A percentile compares a stretch with the other conserved stretches of the same genome.
These are phyloP conservation scores for Cataglyphis altisquamis DNA, from an alignment of 2,888 invertebrate species.

Conservation along the genomic window DNA sequence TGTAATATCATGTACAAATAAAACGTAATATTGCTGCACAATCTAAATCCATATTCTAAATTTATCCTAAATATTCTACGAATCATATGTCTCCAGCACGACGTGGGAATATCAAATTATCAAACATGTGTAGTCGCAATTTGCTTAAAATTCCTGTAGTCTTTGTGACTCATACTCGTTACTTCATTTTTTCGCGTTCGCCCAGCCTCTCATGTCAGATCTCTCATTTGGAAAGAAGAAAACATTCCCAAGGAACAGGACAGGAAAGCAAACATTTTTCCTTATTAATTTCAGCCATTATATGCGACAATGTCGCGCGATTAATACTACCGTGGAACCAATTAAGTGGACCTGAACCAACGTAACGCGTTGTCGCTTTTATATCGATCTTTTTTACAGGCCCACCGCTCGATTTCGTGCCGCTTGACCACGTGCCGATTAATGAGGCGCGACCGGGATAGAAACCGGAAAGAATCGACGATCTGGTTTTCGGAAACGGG, in stretches of 20 bases:
- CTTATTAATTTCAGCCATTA: conserved; percentile 47
- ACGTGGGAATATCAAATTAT: conserved; percentile 22
- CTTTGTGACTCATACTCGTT: conserved; percentile 8
- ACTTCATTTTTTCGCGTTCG: conserved; percentile 24
- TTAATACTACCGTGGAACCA: conserved; percentile 63
- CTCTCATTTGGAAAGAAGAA: conserved; percentile 37
- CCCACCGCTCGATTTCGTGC: conserved; percentile 59
- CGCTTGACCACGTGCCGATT: conserved; percentile 68
- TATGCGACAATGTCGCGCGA: conserved; percentile 52
- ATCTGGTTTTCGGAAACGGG: conserved; percentile 31
- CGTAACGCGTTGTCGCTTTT: conserved; percentile 42
- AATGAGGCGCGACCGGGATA: conserved; percentile 70
- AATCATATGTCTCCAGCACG: not conserved
- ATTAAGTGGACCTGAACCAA: conserved; percentile 61
- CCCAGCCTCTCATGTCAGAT: not conserved
- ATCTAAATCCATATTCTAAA: conserved; percentile 29
- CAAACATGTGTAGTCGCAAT: conserved; percentile 14
- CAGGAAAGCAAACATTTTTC: conserved; percentile 36
- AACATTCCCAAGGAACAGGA: conserved; percentile 20
- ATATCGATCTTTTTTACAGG: conserved; percentile 47
- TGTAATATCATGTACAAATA: conserved; percentile 29
- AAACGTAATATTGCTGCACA: not conserved
- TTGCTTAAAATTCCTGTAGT: conserved; percentile 21
- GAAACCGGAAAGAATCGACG: conserved; percentile 67
- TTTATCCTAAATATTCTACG: conserved; percentile 11